Evolutionary conservation across 2,797 vertebrate species (phyloP).

Genomic region (Furcifer pardalis): DNA sequence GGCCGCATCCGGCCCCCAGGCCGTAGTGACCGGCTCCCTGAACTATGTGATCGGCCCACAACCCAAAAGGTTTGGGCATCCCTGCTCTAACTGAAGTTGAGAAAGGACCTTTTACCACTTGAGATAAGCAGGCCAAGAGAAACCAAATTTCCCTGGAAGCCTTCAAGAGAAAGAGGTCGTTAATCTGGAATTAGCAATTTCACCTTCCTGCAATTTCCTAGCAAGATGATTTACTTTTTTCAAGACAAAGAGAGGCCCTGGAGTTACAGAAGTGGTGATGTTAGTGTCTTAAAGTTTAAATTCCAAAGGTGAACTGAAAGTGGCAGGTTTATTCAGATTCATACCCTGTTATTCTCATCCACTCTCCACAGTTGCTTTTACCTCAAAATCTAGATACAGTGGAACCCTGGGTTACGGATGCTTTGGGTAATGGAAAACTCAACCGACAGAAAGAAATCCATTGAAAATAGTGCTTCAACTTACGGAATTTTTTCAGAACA

Average conservation of each 20-base stretch:
- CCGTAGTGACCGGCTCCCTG: too few relatives aligned
- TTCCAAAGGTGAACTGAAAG: neutral
- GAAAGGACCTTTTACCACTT: neutral
- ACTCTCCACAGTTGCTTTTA: too few relatives aligned
- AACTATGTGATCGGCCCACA: too few relatives aligned
- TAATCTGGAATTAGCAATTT: neutral
- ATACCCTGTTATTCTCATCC: neutral
- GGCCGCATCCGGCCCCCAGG: too few relatives aligned
- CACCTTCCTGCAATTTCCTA: neutral
- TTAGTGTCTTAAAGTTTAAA: neutral
- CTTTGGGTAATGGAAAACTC: too few relatives aligned
- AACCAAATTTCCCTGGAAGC: neutral
- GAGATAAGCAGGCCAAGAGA: neutral
- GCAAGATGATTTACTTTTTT: neutral
- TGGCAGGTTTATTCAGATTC: neutral
- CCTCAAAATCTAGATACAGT: neutral
- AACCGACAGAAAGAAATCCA: too few relatives aligned
- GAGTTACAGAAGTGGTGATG: neutral
- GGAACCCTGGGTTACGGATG: too few relatives aligned
- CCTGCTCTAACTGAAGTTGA: too few relatives aligned
- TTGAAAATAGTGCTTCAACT: too few relatives aligned
- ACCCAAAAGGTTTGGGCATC: too few relatives aligned
- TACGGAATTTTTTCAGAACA: too few relatives aligned
- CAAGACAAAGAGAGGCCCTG: neutral
- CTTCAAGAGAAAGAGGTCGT: neutral